phyloP scores from a whole-genome alignment of 2,888 invertebrate species.

The Pterobdella sp. region DNA sequence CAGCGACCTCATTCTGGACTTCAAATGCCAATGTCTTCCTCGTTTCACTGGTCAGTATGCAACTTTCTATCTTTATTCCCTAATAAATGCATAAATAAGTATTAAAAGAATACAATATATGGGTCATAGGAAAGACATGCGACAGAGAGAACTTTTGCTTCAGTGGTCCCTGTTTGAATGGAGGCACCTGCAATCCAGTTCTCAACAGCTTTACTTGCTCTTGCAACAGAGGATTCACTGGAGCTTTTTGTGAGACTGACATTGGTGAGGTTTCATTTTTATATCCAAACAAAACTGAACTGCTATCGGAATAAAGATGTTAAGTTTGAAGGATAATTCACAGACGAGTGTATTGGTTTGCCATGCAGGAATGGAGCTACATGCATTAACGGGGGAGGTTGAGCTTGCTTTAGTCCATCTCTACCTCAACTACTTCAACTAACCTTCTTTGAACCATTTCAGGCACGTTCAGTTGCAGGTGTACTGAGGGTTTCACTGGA shows the following conservation, averaged over 20 bases:
- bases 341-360: constrained; percentile 63
- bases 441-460: background rate
- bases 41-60: constrained; percentile 35
- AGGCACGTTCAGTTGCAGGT: constrained; percentile 34
- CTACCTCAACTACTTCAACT: background rate
- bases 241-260: constrained; percentile 32
- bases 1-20: constrained; percentile 74
- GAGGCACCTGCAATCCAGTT: constrained; percentile 26
- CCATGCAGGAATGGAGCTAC: constrained; percentile 79
- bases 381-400: constrained; percentile 53
- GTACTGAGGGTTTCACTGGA: constrained; percentile 35
- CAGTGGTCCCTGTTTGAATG: constrained; percentile 32
- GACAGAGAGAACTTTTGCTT: constrained; percentile 22
- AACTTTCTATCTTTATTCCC: background rate
- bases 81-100: background rate
- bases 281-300: too few relatives aligned
- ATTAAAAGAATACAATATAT: background rate
- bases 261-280: constrained; percentile 1
- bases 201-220: constrained; percentile 35
- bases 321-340: too few relatives aligned
- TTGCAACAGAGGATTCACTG: constrained; percentile 37
- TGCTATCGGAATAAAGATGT: too few relatives aligned
- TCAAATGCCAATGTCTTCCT: constrained; percentile 69
- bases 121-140: constrained; percentile 40
- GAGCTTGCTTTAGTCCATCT: background rate